Percentiles rank a stretch among this genome's conserved stretches.
Evolutionary conservation across 2,113 vertebrate species (phyloP).

Genomic region (Motacilla alba): DNA sequence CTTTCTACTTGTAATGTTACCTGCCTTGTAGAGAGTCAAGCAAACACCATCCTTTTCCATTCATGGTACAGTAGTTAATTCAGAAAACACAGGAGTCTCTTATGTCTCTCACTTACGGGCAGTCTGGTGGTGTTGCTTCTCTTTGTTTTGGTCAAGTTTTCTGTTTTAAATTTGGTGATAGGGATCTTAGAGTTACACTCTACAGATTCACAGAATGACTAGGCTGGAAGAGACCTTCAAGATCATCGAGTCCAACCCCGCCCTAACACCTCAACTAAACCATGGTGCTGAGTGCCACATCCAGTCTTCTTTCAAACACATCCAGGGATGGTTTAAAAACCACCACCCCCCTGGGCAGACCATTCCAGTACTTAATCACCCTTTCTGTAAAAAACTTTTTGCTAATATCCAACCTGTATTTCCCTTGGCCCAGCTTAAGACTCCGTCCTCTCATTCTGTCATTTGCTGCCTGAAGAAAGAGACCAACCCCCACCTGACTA

Average conservation of each 20-base stretch:
- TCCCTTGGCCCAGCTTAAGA: background rate
- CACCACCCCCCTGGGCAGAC: background rate
- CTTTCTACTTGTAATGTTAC: background rate
- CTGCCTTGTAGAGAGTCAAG: background rate
- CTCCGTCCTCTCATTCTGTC: background rate
- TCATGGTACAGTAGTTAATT: background rate
- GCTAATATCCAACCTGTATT: background rate
- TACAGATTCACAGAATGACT: background rate
- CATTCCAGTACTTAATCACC: background rate
- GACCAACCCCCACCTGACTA: background rate
- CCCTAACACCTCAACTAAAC: background rate
- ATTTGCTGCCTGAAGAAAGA: background rate
- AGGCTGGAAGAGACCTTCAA: background rate
- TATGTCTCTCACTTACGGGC: background rate
- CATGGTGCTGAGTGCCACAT: background rate
- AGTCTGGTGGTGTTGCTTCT: background rate
- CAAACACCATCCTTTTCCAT: background rate
- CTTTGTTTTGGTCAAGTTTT: background rate
- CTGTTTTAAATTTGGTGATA: background rate
- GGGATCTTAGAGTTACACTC: background rate
- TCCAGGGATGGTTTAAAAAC: background rate
- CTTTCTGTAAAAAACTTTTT: background rate
- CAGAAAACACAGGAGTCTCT: background rate
- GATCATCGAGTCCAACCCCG: background rate
- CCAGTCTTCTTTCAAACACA: background rate